Evolutionary conservation across 2,888 invertebrate genomes (phyloP).

Genomic region (Drosophila fungiperda): DNA sequence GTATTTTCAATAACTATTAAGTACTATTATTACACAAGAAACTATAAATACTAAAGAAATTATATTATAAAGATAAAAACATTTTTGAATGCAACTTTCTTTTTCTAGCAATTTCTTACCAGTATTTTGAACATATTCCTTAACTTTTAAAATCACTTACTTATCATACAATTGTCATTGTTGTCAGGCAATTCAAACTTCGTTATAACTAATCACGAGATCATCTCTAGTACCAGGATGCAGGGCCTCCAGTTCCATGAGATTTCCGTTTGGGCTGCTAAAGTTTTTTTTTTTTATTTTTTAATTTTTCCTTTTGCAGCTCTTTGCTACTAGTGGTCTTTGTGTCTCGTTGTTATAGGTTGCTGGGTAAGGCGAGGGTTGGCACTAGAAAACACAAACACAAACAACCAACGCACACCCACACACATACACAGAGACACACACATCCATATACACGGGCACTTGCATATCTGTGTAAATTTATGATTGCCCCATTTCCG

Average conservation of each 20-base stretch:
- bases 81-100: background rate
- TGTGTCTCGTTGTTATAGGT: slow-evolving; percentile 46
- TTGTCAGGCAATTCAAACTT: background rate
- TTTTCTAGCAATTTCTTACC: background rate
- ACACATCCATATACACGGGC: slow-evolving; percentile 32
- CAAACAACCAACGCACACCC: slow-evolving; percentile 9
- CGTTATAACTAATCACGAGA: slow-evolving; percentile 22
- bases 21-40: background rate
- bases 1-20: background rate
- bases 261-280: slow-evolving; percentile 48
- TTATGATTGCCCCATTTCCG: slow-evolving; percentile 85
- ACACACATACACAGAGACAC: slow-evolving; percentile 11
- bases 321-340: slow-evolving; percentile 41
- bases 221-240: slow-evolving; percentile 36
- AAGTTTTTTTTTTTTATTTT: slow-evolving; percentile 1
- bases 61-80: background rate
- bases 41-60: background rate
- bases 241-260: slow-evolving; percentile 42
- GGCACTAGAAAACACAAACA: slow-evolving; percentile 13
- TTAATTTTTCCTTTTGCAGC: slow-evolving; percentile 24
- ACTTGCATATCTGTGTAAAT: slow-evolving; percentile 84
- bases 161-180: background rate
- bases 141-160: background rate
- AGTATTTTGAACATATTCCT: background rate
- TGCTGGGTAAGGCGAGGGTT: slow-evolving; percentile 11